Percentiles rank a stretch among this genome's conserved stretches.
Evolutionary conservation across 2,113 vertebrate genomes (phyloP).

Genomic region (Crotalus viridis): DNA sequence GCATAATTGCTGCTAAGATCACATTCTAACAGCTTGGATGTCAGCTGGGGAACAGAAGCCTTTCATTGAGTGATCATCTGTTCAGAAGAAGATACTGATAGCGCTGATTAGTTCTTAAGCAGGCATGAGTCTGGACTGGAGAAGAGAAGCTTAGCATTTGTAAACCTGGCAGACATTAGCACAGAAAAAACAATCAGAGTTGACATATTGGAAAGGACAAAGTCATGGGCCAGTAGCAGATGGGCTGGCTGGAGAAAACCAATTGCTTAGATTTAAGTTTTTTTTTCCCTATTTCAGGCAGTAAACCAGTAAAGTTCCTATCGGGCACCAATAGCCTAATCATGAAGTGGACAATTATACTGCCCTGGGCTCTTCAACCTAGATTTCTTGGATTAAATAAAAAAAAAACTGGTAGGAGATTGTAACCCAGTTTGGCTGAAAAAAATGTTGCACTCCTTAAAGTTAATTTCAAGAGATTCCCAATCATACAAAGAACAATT

Average conservation of each 20-base stretch:
- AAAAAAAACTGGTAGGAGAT: neutral
- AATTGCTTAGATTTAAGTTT: neutral
- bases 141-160: neutral
- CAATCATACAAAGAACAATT: neutral
- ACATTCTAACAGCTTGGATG: neutral
- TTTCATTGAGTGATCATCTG: neutral
- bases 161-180: neutral
- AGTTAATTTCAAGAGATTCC: neutral
- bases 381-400: neutral
- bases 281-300: neutral
- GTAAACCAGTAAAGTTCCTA: neutral
- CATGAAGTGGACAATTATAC: neutral
- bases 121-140: neutral
- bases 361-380: neutral
- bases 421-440: neutral
- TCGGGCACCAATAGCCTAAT: neutral
- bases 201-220: neutral
- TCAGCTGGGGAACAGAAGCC: neutral
- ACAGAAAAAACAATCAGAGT: neutral
- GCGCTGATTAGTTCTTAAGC: neutral
- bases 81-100: neutral
- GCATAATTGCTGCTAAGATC: neutral
- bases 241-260: neutral
- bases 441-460: neutral
- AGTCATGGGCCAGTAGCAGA: neutral